A percentile compares a stretch with the other conserved stretches of the same genome.
These are phyloP conservation scores for Stigmatopora nigra DNA, from an alignment of 2,113 vertebrate species.

Conservation along the genomic window DNA sequence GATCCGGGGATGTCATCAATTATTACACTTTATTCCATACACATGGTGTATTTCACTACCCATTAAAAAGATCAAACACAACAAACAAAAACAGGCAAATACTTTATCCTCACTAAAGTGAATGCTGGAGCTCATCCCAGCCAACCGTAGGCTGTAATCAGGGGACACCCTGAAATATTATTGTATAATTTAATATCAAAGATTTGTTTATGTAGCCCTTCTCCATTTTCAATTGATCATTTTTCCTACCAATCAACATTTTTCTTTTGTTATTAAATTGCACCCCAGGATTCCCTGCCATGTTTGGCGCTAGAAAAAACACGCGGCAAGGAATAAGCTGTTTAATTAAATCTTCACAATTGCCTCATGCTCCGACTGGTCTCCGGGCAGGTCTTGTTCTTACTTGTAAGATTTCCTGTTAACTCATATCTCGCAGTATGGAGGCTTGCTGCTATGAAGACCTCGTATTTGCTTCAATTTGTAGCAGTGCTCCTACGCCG, in stretches of 20 bases:
- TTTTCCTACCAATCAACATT: background rate
- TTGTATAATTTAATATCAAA: too few species aligned
- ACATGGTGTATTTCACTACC: too few species aligned
- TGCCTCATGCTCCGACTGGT: slow-evolving; percentile 41
- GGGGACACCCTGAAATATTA: too few species aligned
- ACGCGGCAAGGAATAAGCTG: slow-evolving; percentile 12
- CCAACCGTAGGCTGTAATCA: too few species aligned
- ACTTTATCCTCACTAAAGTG: too few species aligned
- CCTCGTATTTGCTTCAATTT: background rate
- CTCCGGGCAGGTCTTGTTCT: slow-evolving; percentile 38
- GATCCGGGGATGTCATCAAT: too few species aligned
- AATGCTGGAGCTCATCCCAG: too few species aligned
- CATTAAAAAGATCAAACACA: too few species aligned
- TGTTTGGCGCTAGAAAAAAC: background rate
- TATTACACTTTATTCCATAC: too few species aligned
- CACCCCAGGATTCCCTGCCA: slow-evolving; percentile 3
- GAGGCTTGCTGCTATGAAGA: background rate
- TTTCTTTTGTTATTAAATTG: slow-evolving; percentile 22
- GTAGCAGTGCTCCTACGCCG: background rate
- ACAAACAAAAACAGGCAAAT: too few species aligned
- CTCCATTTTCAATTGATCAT: background rate
- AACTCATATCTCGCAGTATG: slow-evolving; percentile 16
- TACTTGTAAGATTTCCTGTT: slow-evolving; percentile 40
- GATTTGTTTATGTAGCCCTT: too few species aligned
- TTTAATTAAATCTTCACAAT: slow-evolving; percentile 39